Evolutionary conservation across 2,797 vertebrate genomes (phyloP), one percentile per base, ranked within the genome.

Genomic region (Semotilus atromaculatus): DNA sequence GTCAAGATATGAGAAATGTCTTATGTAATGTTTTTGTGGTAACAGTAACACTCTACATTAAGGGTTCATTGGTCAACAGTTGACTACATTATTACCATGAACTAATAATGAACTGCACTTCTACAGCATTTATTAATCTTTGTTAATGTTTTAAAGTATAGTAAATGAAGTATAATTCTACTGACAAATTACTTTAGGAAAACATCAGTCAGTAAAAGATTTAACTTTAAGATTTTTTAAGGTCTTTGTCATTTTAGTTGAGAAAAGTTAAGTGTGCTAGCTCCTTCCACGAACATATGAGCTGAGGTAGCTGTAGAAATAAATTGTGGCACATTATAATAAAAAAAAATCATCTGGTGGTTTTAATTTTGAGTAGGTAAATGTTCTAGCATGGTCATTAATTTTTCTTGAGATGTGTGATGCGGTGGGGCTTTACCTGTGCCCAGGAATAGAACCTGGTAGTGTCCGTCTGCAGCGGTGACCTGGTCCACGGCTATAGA

Each of bases 401-500:
- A 19, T 45, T 23, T 82, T 18, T 10, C 4, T 62, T 26, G 26
- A 68, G 60, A 67, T 58, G 40, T 60, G 19, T 48, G 51, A 43
- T 68, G 21, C 7, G 18, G 2, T 29, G 23, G 5, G 31, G 21
- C 3, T 38, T 36, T 93, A 99, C 98, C 97, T 91, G 98, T 99
- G 80, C 98, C 98, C 19, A 99, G 96, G 92, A 99, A 99, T 18
- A 99, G 94, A 86, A 99, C 97, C 0, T 99, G 97, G 78, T 99
- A 99, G 92, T 95, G 96, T 3, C 98, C 98, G 11, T 99, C 98
- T 0, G 97, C 96, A 11, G 98, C 98, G 38, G 92, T 94, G 40
- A 99, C 98, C 90, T 97, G 95, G 88, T 99, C 98, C 91, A 99
- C 98, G 0, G 96, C 97, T 88, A 99, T 97, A 81, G 97, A 95